Percentiles rank a stretch among this genome's conserved stretches.
These are phyloP conservation scores for Martes martes DNA, from an alignment of 2,113 vertebrate genomes.

Conservation along the genomic window DNA sequence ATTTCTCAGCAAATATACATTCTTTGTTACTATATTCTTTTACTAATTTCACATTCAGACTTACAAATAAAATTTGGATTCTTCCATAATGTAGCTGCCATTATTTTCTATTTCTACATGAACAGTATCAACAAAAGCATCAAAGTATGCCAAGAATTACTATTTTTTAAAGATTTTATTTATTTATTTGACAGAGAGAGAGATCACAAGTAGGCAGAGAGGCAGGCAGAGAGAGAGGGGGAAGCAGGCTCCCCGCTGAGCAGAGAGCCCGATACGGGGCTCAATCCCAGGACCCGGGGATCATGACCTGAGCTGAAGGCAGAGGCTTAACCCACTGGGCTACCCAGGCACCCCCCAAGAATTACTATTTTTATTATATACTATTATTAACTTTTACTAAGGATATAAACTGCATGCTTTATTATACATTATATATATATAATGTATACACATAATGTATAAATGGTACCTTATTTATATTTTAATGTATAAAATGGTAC, in stretches of 20 bases:
- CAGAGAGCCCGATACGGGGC: too few relatives aligned
- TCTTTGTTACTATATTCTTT: neutral
- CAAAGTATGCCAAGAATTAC: neutral
- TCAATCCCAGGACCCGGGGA: too few relatives aligned
- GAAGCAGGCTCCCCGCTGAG: too few relatives aligned
- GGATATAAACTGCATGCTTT: neutral
- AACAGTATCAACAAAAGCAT: neutral
- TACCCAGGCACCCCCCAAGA: neutral
- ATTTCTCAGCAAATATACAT: neutral
- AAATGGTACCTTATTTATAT: neutral
- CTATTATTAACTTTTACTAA: neutral
- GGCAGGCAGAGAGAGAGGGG: too few relatives aligned
- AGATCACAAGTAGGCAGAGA: too few relatives aligned
- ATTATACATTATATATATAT: neutral
- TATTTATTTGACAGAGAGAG: too few relatives aligned
- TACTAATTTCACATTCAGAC: neutral
- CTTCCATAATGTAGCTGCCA: neutral
- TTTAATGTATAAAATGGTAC: neutral
- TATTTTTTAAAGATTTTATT: neutral
- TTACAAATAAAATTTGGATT: neutral
- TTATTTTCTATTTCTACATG: neutral
- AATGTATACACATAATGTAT: neutral
- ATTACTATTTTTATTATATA: neutral
- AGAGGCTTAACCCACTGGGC: too few relatives aligned
- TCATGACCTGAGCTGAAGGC: too few relatives aligned